Evolutionary conservation across 2,797 vertebrate genomes (phyloP), one percentile per base, ranked within the genome.

Genomic region (Echiichthys vipera): DNA sequence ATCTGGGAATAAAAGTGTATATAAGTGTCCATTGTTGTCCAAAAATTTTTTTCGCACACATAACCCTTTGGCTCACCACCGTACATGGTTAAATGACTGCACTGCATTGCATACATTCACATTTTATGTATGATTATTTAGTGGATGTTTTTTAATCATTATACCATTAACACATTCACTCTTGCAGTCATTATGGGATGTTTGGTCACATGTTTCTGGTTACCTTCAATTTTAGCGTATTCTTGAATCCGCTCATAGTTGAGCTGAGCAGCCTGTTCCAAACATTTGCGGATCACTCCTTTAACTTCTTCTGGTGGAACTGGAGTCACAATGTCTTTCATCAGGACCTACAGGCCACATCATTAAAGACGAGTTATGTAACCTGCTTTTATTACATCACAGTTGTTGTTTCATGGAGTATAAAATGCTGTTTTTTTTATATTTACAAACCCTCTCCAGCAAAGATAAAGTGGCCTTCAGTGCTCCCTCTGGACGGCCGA

Each of bases 151-250:
- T 67, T 30, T 29, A 9, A 68, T 42, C 10, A 20, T 62, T 7
- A 24, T 7, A 43, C 64, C 12, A 66, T 29, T 17, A 63, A 32
- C 49, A 51, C 30, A 39, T 68, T 64, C 53, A 58, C 27, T 20
- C 40, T 40, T 20, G 18, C 37, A 57, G 24, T 37, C 50, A 37
- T 58, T 66, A 9, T 45, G 29, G 62, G 62, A 46, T 17, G 32
- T 15, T 37, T 18, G 34, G 45, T 46, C 36, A 30, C 57, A 47
- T 78, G 37, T 57, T 51, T 70, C 36, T 73, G 74, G 51, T 98
- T 97, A 99, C 98, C 98, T 99, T 99, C 98, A 47, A 99, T 97
- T 96, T 95, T 97, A 90, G 98, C 98, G 87, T 99, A 99, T 62
- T 99, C 98, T 88, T 96, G 96, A 80, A 99, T 97, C 84, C 97